Conservation (phyloP, 1,140 invertebrate genomes). For the Belonocnema kinseyi region DNA sequence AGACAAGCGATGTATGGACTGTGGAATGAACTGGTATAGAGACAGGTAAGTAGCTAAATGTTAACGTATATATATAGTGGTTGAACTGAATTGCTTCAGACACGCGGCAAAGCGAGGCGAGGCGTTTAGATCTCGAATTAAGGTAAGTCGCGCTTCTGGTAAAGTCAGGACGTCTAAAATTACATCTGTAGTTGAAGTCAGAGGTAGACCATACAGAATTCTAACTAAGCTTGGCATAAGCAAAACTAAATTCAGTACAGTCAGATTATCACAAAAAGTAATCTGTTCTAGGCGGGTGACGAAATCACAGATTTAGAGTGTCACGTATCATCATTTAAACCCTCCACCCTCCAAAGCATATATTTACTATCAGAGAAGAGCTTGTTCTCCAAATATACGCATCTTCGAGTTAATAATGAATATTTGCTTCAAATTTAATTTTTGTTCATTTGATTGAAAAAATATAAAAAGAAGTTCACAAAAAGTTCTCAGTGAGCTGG, state of each 20-base stretch:
- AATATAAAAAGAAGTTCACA: no score
- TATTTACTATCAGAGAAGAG: no score
- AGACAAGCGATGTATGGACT: background rate
- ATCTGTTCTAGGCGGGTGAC: no score
- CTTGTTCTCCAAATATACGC: no score
- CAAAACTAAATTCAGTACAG: background rate
- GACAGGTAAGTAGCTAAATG: slow-evolving; percentile 4
- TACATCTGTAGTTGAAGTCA: slow-evolving; percentile 5
- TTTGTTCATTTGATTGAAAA: no score
- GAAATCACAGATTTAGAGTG: no score
- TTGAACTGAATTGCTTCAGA: slow-evolving; percentile 14
- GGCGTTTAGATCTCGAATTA: slow-evolving; percentile 12
- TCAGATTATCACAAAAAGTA: background rate
- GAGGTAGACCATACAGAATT: slow-evolving; percentile 2
- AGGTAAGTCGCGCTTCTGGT: slow-evolving; percentile 18
- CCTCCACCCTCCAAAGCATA: no score
- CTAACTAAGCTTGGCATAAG: background rate
- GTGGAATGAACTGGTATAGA: background rate
- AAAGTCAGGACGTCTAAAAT: background rate
- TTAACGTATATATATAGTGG: background rate
- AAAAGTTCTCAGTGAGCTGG: no score
- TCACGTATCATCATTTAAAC: no score
- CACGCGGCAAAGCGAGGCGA: background rate
- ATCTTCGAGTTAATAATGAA: no score
- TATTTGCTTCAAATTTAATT: no score